phyloP scores from a whole-genome alignment of 2,113 vertebrate genomes.

The Lepus timidus region DNA sequence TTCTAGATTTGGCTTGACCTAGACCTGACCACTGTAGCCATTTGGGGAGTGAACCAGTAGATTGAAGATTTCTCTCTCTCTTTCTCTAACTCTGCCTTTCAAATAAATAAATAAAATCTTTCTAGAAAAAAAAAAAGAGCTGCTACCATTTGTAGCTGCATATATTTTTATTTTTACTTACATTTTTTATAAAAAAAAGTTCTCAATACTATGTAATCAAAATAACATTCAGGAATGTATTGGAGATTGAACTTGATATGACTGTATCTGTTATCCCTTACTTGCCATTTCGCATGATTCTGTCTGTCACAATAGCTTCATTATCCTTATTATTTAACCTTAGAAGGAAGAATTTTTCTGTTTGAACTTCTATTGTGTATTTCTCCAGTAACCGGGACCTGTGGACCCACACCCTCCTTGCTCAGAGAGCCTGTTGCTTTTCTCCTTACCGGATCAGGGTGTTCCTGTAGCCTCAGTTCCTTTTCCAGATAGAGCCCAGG shows the following conservation, averaged over 20 bases:
- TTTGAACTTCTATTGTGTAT: constrained; percentile 49
- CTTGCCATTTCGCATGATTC: constrained; percentile 43
- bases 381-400: constrained; percentile 44
- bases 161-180: background rate
- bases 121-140: no score
- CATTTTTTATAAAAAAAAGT: no score
- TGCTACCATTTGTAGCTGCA: background rate
- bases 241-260: background rate
- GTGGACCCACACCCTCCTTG: background rate
- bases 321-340: constrained; percentile 19
- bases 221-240: constrained; percentile 48
- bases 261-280: constrained; percentile 42
- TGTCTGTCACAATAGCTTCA: constrained; percentile 29
- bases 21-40: no score
- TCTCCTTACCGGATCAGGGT: background rate
- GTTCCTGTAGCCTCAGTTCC: background rate
- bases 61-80: no score
- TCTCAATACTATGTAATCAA: background rate
- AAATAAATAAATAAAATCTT: no score
- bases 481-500: constrained; percentile 25
- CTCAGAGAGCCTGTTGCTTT: constrained; percentile 19
- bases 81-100: no score
- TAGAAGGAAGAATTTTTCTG: constrained; percentile 25
- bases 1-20: no score
- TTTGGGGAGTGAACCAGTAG: no score